Evolutionary conservation across 2,888 invertebrate species (phyloP), one percentile per base, ranked within the genome.

Genomic region (Torymus texanus): DNA sequence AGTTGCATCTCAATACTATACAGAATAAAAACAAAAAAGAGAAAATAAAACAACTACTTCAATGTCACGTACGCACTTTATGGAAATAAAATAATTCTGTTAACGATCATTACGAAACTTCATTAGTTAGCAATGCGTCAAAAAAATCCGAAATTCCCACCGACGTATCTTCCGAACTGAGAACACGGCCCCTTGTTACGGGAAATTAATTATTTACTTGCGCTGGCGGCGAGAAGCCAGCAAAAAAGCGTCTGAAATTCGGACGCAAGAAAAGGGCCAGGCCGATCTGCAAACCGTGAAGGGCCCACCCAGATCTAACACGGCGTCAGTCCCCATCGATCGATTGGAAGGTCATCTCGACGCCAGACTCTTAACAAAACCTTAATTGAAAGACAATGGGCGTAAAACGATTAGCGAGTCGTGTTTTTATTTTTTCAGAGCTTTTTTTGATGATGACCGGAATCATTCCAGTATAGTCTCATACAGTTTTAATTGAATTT

Each of bases 321-420:
- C 79, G 78, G 78, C 79, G 81, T 84, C 41, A 8, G 41, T 41
- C 41, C 41, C 41, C 8, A 21, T 71, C 41, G 18, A 63, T 84
- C 82, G 84, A 84, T 82, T 81, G 61, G 70, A 70, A 50, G 16
- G 1, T 21, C 58, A 14, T 71, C 41, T 65, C 65, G 63, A 13
- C 24, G 53, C n/a, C 50, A 10, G 29, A n/a, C 58, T 62, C 8
- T 41, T 41, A 41, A 78, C 72, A 81, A 84, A 84, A 83, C 83
- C 83, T 82, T 83, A 83, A 85, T 85, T 84, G 85, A 84, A 84
- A 82, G 82, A 83, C 84, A 84, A 81, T 77, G 80, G 24, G 79
- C 79, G 79, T 81, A 71, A 78, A 82, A 66, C 75, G 63, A 78
- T 84, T 81, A 82, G 72, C 63, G 29, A 16, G 12, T 58, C 12